These are phyloP conservation scores for Pangasius mekongensis DNA, from an alignment of 2,797 vertebrate species.

Conservation along the genomic window DNA sequence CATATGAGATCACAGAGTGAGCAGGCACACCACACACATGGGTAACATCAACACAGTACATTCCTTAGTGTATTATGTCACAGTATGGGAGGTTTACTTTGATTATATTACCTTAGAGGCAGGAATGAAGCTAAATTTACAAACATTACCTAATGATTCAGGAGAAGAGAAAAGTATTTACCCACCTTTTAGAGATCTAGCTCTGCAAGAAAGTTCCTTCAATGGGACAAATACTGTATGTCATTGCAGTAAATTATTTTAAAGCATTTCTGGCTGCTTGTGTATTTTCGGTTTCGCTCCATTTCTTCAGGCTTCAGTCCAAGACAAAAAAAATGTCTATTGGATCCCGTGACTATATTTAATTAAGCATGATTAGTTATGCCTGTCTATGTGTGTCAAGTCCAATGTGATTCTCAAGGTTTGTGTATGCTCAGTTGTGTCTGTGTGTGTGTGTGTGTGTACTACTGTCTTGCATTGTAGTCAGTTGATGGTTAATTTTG, in stretches of 20 bases:
- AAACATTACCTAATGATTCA: neutral
- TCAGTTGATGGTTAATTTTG: neutral
- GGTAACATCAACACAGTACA: constrained; percentile 35
- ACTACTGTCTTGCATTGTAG: neutral
- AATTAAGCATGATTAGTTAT: neutral
- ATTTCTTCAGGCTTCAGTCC: neutral
- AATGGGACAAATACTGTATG: neutral
- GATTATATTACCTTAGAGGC: constrained; percentile 20
- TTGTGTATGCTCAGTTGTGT: neutral
- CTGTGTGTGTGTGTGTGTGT: neutral
- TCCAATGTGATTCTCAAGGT: neutral
- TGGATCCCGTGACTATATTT: too few relatives aligned
- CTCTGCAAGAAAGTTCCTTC: neutral
- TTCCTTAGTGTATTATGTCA: constrained; percentile 40
- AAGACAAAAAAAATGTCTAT: neutral
- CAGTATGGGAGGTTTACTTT: constrained; percentile 18
- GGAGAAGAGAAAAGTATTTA: constrained; percentile 10
- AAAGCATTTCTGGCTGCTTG: neutral
- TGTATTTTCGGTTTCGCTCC: neutral
- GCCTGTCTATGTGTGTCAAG: neutral
- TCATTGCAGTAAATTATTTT: neutral
- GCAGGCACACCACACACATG: neutral
- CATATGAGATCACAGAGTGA: constrained; percentile 14
- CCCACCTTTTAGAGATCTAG: neutral
- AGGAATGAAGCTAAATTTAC: constrained; percentile 8